These are phyloP conservation scores for Perccottus glenii DNA, from an alignment of 2,113 vertebrate genomes.

Conservation along the genomic window DNA sequence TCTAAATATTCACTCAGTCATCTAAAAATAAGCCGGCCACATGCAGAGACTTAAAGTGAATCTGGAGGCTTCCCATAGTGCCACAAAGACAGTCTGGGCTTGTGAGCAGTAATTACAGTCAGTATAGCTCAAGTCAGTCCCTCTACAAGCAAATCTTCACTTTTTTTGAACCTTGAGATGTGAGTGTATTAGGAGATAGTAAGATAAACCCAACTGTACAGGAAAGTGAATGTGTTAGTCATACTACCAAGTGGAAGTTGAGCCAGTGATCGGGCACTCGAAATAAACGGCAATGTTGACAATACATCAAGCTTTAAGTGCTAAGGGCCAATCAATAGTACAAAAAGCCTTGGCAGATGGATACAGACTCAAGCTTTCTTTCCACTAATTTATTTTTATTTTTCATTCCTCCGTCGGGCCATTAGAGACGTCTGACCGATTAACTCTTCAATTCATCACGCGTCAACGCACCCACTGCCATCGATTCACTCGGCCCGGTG, in stretches of 20 bases:
- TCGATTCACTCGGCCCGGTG: conserved; percentile 52
- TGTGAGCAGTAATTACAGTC: conserved; percentile 54
- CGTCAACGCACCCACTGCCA: conserved; percentile 51
- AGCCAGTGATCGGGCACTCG: conserved; percentile 34
- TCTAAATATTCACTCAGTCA: conserved; percentile 60
- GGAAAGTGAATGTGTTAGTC: not conserved
- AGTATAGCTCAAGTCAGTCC: conserved; percentile 27
- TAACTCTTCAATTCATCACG: conserved; percentile 74
- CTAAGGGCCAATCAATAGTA: conserved; percentile 65
- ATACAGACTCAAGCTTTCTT: conserved; percentile 60
- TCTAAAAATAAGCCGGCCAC: conserved; percentile 51
- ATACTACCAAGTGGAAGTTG: conserved; percentile 37
- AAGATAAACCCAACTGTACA: not conserved
- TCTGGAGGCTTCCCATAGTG: conserved; percentile 42
- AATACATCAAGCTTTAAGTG: conserved; percentile 74
- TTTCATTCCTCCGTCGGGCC: conserved; percentile 64
- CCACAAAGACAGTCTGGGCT: conserved; percentile 38
- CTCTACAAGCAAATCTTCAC: not conserved
- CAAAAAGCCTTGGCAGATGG: conserved; percentile 65
- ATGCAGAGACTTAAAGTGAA: conserved; percentile 43
- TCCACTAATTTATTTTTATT: conserved; percentile 74
- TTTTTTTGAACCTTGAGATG: no score
- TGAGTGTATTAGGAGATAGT: not conserved
- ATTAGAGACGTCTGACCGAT: conserved; percentile 71
- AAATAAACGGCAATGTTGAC: conserved; percentile 55